Base-by-base conservation (phyloP, 2,888 invertebrate genomes). In the Perizoma affinitatum region DNA sequence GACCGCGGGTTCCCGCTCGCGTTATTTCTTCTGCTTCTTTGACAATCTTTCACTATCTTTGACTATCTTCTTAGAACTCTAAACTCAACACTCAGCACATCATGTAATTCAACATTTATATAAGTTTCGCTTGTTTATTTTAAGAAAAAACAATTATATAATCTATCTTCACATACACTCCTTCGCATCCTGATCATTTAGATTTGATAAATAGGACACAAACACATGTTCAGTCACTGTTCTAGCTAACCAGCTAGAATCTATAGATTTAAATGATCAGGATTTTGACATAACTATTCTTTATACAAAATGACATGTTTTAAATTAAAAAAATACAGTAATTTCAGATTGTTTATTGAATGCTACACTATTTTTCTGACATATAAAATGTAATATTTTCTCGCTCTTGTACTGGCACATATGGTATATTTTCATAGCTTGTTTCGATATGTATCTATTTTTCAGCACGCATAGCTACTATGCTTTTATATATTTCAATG, bases 371-470 rank as follows among this genome's bases (percentile, higher is more conserved):
- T 90, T 90, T 84, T 89, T 89, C 87, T 86, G 87, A 85, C 76
- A 74, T 83, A 78, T 87, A 84, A 83, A 71, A 84, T 80, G 79
- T 78, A 59, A 87, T 88, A 88, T 88, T 89, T 88, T 87, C 80
- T 82, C 80, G 85, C 87, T 85, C 87, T 84, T 76, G 84, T 84
- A 68, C 63, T 76, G 79, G 84, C 87, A 88, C 86, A 83, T 79
- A 66, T 64, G 75, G 74, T 80, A 86, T 89, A 90, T 89, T 90
- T 90, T 89, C 86, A 83, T 90, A 89, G 87, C 86, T 89, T 88
- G 72, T 83, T 83, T 84, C 83, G 66, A 82, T 85, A 84, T 63
- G 63, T 70, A 67, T 68, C 74, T 83, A 75, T 76, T 84, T 87
- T 85, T 73, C 73, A 79, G 88, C 88, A 86, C 87, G 83, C 87